Conservation (phyloP, 2,888 invertebrate species). For the Orthonevra nobilis region DNA sequence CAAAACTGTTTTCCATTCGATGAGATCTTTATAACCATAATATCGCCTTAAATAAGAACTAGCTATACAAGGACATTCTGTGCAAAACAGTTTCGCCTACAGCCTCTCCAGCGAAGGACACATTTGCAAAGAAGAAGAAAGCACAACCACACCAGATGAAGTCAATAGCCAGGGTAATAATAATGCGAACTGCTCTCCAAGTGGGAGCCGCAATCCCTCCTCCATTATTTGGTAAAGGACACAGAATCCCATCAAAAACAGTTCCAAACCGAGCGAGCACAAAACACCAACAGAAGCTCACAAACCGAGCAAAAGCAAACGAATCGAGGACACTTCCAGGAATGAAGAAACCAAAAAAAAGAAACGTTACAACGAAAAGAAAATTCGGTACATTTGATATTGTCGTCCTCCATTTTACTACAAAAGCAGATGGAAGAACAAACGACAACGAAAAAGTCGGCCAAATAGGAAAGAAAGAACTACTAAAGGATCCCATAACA, state of each 20-base stretch:
- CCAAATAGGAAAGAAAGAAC: conserved; percentile 11
- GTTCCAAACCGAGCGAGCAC: conserved; percentile 41
- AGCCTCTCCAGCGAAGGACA: conserved; percentile 34
- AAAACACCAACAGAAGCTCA: conserved; percentile 29
- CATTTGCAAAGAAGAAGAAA: conserved; percentile 11
- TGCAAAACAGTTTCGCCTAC: conserved; percentile 9
- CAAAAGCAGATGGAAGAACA: conserved; percentile 46
- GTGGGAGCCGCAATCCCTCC: conserved; percentile 1
- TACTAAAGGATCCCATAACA: conserved; percentile 40
- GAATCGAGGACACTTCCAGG: conserved; percentile 24
- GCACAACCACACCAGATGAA: conserved; percentile 43
- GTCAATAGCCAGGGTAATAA: conserved; percentile 59
- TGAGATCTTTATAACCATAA: conserved; percentile 19
- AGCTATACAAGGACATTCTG: conserved; percentile 25
- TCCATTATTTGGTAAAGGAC: conserved; percentile 26
- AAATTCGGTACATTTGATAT: conserved; percentile 64
- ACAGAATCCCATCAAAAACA: conserved; percentile 63
- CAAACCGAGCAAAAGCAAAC: conserved; percentile 49
- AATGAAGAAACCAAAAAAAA: conserved; percentile 20
- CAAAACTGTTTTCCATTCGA: conserved; percentile 3
- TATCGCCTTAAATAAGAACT: conserved; percentile 43
- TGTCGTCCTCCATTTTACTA: conserved; percentile 49
- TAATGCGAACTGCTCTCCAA: conserved; percentile 49
- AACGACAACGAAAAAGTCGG: conserved; percentile 32
- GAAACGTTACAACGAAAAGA: background rate